phyloP scores from a whole-genome alignment of 2,797 vertebrate species.

The Galaxias olidus region DNA sequence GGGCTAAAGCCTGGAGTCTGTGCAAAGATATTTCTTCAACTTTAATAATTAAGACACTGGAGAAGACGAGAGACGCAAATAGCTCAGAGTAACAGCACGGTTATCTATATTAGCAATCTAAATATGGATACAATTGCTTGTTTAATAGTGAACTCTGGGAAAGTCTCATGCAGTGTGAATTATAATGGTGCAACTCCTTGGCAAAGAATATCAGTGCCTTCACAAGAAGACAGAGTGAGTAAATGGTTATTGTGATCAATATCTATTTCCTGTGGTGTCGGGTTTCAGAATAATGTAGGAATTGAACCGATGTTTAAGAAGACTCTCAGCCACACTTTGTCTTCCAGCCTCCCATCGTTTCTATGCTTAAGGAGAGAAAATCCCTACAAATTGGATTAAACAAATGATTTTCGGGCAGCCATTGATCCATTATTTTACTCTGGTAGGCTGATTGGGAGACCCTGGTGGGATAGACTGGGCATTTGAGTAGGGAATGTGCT shows the following conservation, averaged over 20 bases:
- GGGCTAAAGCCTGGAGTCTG: constrained; percentile 30
- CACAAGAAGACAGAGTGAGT: constrained; percentile 61
- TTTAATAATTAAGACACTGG: not conserved
- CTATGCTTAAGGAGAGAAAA: constrained; percentile 69
- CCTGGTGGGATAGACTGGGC: constrained; percentile 64
- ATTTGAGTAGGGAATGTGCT: constrained; percentile 73
- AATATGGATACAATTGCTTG: no score
- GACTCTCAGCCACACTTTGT: constrained; percentile 64
- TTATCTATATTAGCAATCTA: no score
- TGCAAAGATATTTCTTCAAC: constrained; percentile 30
- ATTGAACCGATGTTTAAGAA: constrained; percentile 76
- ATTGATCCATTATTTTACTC: constrained; percentile 65
- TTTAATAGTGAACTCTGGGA: not conserved
- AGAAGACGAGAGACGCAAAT: constrained; percentile 35
- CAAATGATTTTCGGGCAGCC: constrained; percentile 68
- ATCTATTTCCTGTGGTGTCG: constrained; percentile 77
- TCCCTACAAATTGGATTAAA: constrained; percentile 75
- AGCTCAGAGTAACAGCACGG: constrained; percentile 19
- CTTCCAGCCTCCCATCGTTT: constrained; percentile 49
- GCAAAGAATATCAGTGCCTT: constrained; percentile 21
- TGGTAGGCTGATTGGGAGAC: constrained; percentile 64
- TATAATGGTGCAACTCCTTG: not conserved
- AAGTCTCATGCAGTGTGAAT: constrained; percentile 2
- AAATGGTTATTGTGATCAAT: constrained; percentile 72
- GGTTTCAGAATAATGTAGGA: constrained; percentile 79